Evolutionary conservation across 1,140 invertebrate genomes (phyloP), one percentile per base, ranked within the genome.

Genomic region (Hestina assimilis): DNA sequence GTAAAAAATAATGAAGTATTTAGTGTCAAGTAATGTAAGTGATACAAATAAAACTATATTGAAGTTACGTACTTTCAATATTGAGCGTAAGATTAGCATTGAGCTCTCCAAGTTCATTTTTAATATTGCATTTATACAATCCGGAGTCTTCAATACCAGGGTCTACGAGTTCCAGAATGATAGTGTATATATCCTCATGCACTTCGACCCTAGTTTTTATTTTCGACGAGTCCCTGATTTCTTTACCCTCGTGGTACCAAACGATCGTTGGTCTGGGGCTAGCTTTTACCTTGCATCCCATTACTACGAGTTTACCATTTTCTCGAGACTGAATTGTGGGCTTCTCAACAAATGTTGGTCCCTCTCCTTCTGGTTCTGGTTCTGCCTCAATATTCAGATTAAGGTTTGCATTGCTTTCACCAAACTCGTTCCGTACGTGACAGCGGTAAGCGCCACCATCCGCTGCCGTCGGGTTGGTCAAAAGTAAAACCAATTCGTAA

Each of bases 371-470:
- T 1, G 94, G 94, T 85, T 97, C 96, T 0, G 95, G 94, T 75
- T 97, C 96, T 7, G 96, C 96, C 89, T 98, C 97, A 81, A 99
- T 99, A 87, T 99, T 99, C 40, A 99, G 89, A 79, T 98, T 99
- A 4, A 99, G 91, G 89, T 99, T 99, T 29, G 98, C 98, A 86
- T 99, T 99, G 63, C 96, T 97, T 90, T 99, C 98, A 45, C 98
- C 98, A 80, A 94, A 95, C 84, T 98, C 96, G 85, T 99, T 99
- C 85, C 96, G 93, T 6, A 99, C 97, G 83, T 98, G 95, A 89
- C 98, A 99, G 79, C 97, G 94, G 90, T 99, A 99, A 50, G 96
- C 96, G 33, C 98, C 98, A 76, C 97, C 97, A 90, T 99, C 98
- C 59, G 95, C 93, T 74, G 94, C 95, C 43, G 95, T 92, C 50